A percentile compares a stretch with the other conserved stretches of the same genome.
These are phyloP conservation scores for Tragelaphus eurycerus DNA, from an alignment of 2,797 vertebrate species.

Conservation along the genomic window DNA sequence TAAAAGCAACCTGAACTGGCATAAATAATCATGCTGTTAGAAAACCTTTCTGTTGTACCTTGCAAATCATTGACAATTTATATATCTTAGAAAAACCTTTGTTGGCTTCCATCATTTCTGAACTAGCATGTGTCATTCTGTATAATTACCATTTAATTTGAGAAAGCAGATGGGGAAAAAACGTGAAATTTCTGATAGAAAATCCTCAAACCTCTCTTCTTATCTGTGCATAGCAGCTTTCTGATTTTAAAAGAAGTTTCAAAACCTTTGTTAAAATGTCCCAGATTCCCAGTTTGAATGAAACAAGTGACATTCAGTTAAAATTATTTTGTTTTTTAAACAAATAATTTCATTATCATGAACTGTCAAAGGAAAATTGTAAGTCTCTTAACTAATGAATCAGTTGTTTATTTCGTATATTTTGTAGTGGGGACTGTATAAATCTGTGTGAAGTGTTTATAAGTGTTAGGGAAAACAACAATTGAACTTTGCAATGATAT, in stretches of 20 bases:
- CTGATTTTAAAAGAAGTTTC: conserved; percentile 89
- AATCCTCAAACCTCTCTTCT: conserved; percentile 88
- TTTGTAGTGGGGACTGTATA: conserved; percentile 64
- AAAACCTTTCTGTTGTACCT: conserved; percentile 84
- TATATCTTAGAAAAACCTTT: conserved; percentile 88
- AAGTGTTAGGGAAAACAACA: conserved; percentile 73
- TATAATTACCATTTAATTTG: conserved; percentile 90
- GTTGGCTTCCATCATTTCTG: conserved; percentile 86
- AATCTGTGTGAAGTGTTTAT: conserved; percentile 75
- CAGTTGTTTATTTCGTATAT: conserved; percentile 81
- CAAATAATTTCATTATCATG: conserved; percentile 87
- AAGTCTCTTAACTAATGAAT: conserved; percentile 85
- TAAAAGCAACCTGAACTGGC: conserved; percentile 85
- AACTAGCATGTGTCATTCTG: conserved; percentile 87
- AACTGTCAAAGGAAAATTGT: conserved; percentile 84
- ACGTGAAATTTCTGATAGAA: conserved; percentile 88
- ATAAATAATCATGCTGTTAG: conserved; percentile 86
- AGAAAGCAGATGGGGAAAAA: conserved; percentile 85
- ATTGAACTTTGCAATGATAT: conserved; percentile 76
- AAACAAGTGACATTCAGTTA: conserved; percentile 87
- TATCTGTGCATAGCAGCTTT: conserved; percentile 87
- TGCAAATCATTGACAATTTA: conserved; percentile 87
- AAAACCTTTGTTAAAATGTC: conserved; percentile 89
- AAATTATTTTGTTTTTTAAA: conserved; percentile 85
- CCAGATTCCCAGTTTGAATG: conserved; percentile 87